Base-by-base conservation (phyloP, 2,888 invertebrate genomes). In the Rhogogaster chlorosoma region DNA sequence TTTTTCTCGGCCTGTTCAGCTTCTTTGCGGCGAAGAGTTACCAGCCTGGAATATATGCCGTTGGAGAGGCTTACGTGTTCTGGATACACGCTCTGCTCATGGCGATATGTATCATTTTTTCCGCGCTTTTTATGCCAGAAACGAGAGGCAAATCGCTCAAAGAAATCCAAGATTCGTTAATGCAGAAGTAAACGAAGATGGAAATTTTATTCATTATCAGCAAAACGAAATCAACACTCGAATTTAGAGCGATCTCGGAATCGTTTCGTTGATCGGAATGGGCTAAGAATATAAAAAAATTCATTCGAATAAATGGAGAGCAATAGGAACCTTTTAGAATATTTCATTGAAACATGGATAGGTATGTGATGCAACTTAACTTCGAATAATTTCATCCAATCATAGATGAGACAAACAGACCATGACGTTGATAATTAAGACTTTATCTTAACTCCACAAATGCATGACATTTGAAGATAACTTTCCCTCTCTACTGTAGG, bases 71-170 rank as follows among this genome's bases (percentile, higher is more conserved):
- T 29, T 90, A 90, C 64, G 89, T 92, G 4, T 92, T 90, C 77
- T 90, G 88, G 88, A 80, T 89, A 15, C 89, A 92, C 71, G 89
- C 87, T 5, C 0, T 71, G 4, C 42, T 90, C 32, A 90, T 90
- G 85, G 9, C 71, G 0, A 18, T n/a, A 0, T 84, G 87, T 7
- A 83, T 88, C 0, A 6, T 87, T 0, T 90, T 87, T 49, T 77
- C 88, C 1, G 3, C 88, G 0, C 5, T 84, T 0, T 82, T n/a
- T 1, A 70, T 92, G 26, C 91, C 91, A 10, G 91, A 92, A 77
- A 92, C 92, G 5, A 92, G 90, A 83, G 92, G 92, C 4, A 92
- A 92, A 77, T 89, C 90, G 0, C 71, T 92, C 9, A 88, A 89
- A 85, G 83, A 87, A 71, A 87, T 87, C 53, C 87, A 87, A 70